Conservation (phyloP, 2,888 invertebrate species). For the Phragmatobia fuliginosa region DNA sequence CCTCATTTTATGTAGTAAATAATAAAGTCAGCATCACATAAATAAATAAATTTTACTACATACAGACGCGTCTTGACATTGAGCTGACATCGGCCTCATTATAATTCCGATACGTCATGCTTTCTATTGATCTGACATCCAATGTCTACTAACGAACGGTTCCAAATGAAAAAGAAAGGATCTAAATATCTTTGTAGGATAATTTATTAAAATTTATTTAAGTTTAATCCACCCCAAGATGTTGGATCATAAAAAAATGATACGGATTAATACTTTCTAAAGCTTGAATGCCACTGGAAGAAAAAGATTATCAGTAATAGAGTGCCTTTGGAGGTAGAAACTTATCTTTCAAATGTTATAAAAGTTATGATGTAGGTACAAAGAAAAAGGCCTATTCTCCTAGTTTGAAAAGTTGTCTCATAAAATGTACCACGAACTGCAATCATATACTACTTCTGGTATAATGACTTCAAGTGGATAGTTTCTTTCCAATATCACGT, state of each 20-base stretch:
- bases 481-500: constrained; percentile 2
- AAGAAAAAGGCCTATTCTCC: not conserved
- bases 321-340: not conserved
- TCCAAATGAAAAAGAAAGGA: not conserved
- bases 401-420: not conserved
- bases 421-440: constrained; percentile 6
- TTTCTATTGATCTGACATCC: constrained; percentile 16
- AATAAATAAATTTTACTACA: constrained; percentile 12
- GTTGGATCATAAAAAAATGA: not conserved
- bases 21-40: constrained; percentile 3
- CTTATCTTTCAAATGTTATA: not conserved
- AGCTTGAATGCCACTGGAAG: not conserved
- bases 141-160: constrained; percentile 16
- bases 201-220: not conserved
- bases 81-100: constrained; percentile 41
- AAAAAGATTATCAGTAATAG: not conserved
- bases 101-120: constrained; percentile 48
- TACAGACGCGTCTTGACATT: constrained; percentile 36
- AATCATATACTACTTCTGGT: constrained; percentile 3
- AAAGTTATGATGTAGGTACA: not conserved
- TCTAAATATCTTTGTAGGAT: not conserved
- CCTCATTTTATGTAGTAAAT: not conserved
- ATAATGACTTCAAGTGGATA: constrained; percentile 6
- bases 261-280: not conserved
- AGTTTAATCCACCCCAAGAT: not conserved